These are phyloP conservation scores for Caenorhabditis uteleia DNA, from an alignment of 2,888 invertebrate genomes.

Conservation along the genomic window DNA sequence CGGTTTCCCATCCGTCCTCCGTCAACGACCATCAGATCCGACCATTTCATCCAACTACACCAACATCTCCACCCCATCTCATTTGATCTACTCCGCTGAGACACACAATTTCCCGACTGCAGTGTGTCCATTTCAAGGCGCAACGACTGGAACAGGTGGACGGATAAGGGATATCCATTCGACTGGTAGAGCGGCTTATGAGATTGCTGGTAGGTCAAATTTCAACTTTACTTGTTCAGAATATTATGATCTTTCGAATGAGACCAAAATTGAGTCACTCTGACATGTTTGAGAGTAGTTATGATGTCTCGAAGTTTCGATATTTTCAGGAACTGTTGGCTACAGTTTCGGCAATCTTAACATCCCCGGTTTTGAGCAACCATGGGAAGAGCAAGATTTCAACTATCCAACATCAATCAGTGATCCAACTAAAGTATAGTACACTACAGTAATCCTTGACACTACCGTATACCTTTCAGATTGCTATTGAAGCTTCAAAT, in stretches of 20 bases:
- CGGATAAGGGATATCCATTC: slow-evolving; percentile 92
- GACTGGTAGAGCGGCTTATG: slow-evolving; percentile 79
- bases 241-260: too few species aligned
- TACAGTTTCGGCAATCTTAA: slow-evolving; percentile 92
- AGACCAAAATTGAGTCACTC: neutral
- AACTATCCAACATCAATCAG: slow-evolving; percentile 88
- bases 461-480: too few species aligned
- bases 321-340: slow-evolving; percentile 79
- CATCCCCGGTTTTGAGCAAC: slow-evolving; percentile 86
- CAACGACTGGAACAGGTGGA: slow-evolving; percentile 84
- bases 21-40: slow-evolving; percentile 78
- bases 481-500: slow-evolving; percentile 89
- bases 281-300: neutral
- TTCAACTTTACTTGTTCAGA: too few species aligned
- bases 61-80: slow-evolving; percentile 76
- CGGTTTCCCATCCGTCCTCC: too few species aligned
- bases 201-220: slow-evolving; percentile 58
- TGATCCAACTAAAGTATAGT: slow-evolving; percentile 83
- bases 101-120: slow-evolving; percentile 97
- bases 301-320: neutral
- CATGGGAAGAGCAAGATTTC: slow-evolving; percentile 83
- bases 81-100: slow-evolving; percentile 96
- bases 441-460: neutral
- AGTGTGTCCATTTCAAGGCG: slow-evolving; percentile 50
- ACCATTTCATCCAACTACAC: slow-evolving; percentile 76